These are phyloP conservation scores for Capitella teleta DNA, from an alignment of 1,140 invertebrate genomes.

Conservation along the genomic window DNA sequence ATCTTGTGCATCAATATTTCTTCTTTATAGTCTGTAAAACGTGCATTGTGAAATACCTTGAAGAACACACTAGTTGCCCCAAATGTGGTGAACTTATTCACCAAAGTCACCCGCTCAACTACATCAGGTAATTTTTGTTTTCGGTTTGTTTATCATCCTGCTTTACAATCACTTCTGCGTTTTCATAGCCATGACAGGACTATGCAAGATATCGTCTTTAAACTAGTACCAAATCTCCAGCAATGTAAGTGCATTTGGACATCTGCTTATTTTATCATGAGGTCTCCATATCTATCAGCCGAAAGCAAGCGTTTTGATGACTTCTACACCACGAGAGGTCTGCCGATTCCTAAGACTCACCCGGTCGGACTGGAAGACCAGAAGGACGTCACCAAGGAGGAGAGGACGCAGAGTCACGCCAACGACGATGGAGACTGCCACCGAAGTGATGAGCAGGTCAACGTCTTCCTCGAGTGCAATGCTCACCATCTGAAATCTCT, in stretches of 20 bases:
- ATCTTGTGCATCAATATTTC: too few relatives aligned
- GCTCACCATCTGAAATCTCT: conserved; percentile 27
- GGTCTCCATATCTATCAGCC: background rate
- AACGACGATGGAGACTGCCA: conserved; percentile 74
- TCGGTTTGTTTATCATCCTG: background rate
- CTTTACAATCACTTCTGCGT: background rate
- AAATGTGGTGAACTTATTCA: conserved; percentile 43
- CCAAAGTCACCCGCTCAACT: conserved; percentile 44
- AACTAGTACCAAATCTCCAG: conserved; percentile 47
- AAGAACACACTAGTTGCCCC: conserved; percentile 40
- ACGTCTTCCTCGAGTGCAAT: conserved; percentile 34
- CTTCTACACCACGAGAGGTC: conserved; percentile 3
- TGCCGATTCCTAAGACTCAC: background rate
- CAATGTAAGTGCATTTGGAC: conserved; percentile 29
- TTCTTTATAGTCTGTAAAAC: conserved; percentile 44
- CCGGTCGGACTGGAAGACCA: conserved; percentile 7
- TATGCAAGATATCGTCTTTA: conserved; percentile 99
- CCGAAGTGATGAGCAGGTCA: conserved; percentile 79
- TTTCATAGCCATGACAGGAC: conserved; percentile 62
- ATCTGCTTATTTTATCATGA: background rate
- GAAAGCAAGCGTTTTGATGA: background rate
- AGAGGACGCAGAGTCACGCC: conserved; percentile 6
- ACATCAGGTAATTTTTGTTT: conserved; percentile 26
- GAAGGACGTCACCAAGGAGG: conserved; percentile 16
- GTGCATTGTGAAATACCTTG: conserved; percentile 43